These are phyloP conservation scores for Anolis carolinensis DNA, from an alignment of 2,113 vertebrate species.

Conservation along the genomic window DNA sequence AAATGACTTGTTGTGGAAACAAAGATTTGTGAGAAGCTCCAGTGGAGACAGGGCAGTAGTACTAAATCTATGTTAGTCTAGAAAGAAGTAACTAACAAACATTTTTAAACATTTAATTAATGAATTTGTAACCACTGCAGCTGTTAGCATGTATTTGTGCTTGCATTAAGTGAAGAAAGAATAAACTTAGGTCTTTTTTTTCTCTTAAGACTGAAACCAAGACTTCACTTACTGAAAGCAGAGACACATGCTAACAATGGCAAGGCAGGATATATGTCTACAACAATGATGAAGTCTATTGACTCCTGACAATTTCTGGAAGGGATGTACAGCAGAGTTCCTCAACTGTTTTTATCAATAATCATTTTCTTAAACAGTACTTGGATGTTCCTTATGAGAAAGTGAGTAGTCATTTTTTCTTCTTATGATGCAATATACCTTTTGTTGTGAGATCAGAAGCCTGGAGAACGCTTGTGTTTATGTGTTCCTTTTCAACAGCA, in stretches of 20 bases:
- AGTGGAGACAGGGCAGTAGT: not conserved
- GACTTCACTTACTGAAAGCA: not conserved
- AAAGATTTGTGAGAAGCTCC: no score
- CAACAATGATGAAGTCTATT: not conserved
- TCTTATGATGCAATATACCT: constrained; percentile 71
- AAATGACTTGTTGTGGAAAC: no score
- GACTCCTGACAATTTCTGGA: not conserved
- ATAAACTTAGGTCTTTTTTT: no score
- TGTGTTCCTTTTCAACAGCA: constrained; percentile 73
- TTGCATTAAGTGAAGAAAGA: no score
- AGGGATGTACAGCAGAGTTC: not conserved
- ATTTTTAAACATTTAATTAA: no score
- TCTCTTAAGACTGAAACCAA: not conserved
- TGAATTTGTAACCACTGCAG: no score
- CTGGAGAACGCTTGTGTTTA: constrained; percentile 63
- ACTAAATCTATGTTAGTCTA: no score
- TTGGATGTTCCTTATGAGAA: not conserved
- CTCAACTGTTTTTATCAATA: not conserved
- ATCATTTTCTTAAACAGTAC: not conserved
- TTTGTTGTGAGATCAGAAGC: constrained; percentile 88
- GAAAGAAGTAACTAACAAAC: no score
- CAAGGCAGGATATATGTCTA: not conserved
- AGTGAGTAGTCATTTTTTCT: not conserved
- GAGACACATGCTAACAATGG: not conserved
- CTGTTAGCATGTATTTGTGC: no score